Percentiles rank a stretch among this genome's conserved stretches.
Conservation (phyloP, 2,113 vertebrate genomes). For the Taxidea taxus region DNA sequence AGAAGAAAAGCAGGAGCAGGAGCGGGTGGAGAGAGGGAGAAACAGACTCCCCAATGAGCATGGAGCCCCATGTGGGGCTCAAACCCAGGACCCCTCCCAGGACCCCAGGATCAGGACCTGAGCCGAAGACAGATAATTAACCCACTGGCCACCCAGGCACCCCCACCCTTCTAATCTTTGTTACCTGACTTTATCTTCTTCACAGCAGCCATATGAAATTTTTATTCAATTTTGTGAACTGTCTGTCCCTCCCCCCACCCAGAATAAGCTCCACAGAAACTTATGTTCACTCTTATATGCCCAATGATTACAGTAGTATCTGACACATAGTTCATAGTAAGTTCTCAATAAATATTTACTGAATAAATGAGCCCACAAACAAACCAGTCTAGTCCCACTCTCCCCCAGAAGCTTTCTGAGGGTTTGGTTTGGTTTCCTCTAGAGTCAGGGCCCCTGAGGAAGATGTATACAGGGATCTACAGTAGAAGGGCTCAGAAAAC, state of each 20-base stretch:
- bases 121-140: not conserved
- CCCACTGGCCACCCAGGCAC: not conserved
- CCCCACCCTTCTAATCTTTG: not conserved
- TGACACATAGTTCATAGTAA: not conserved
- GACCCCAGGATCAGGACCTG: not conserved
- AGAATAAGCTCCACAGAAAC: not conserved
- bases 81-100: not conserved
- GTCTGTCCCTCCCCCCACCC: not conserved
- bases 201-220: not conserved
- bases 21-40: not conserved
- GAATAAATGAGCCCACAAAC: not conserved
- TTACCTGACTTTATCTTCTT: not conserved
- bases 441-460: not conserved
- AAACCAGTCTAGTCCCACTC: not conserved
- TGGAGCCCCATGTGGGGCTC: not conserved
- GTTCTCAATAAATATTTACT: not conserved
- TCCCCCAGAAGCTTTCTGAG: not conserved
- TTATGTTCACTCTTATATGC: not conserved
- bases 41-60: not conserved
- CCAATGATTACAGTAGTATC: not conserved
- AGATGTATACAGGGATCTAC: not conserved
- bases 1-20: not conserved
- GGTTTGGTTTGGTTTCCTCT: not conserved
- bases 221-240: not conserved
- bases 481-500: not conserved